Percentiles rank a stretch among this genome's conserved stretches.
These are phyloP conservation scores for Dichetophora obliterata DNA, from an alignment of 2,888 invertebrate species.

Conservation along the genomic window DNA sequence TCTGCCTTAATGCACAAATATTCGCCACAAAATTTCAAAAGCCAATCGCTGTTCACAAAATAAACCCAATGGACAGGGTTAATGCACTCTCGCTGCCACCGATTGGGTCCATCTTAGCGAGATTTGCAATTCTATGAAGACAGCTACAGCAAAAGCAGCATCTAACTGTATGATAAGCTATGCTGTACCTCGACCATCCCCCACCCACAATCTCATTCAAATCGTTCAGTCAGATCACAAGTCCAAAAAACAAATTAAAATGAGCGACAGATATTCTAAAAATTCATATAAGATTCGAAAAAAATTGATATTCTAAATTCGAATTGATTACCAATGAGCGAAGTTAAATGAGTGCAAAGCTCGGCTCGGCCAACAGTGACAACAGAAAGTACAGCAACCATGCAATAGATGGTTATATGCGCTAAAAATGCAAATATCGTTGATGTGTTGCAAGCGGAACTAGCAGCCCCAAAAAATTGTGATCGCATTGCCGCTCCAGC, in stretches of 20 bases:
- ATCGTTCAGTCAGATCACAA: neutral
- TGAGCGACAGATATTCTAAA: too few species aligned
- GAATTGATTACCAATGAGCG: neutral
- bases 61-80: slow-evolving; percentile 12
- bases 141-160: neutral
- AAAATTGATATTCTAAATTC: slow-evolving; percentile 5
- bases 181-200: neutral
- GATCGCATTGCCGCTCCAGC: neutral
- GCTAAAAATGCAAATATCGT: slow-evolving; percentile 17
- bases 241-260: too few species aligned
- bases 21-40: neutral
- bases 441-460: slow-evolving; percentile 31
- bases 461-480: neutral
- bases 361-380: neutral
- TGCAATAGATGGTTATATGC: neutral
- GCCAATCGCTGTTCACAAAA: slow-evolving; percentile 10
- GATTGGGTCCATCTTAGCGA: slow-evolving; percentile 31
- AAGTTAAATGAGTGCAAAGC: neutral
- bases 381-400: neutral
- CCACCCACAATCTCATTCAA: neutral
- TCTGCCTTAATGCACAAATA: too few species aligned
- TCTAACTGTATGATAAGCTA: neutral
- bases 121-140: slow-evolving; percentile 41
- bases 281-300: neutral
- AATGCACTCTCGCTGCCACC: slow-evolving; percentile 31